phyloP scores from a whole-genome alignment of 2,888 invertebrate genomes.

The Altica lythri region DNA sequence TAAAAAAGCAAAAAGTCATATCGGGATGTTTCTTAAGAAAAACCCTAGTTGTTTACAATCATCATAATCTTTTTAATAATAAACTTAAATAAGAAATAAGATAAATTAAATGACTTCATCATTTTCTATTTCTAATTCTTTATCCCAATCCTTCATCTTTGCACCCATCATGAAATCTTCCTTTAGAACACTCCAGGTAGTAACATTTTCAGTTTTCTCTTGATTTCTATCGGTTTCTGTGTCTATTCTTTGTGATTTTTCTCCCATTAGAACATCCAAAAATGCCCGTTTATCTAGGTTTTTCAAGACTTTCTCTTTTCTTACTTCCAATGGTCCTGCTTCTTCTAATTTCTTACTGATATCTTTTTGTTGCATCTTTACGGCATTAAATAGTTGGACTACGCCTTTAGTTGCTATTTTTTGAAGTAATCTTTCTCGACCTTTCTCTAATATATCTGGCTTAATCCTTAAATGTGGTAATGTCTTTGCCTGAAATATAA shows the following conservation, averaged over 20 bases:
- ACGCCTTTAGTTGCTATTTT: slow-evolving; percentile 92
- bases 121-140: slow-evolving; percentile 62
- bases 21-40: too few relatives aligned
- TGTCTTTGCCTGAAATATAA: slow-evolving; percentile 58
- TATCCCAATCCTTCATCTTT: slow-evolving; percentile 91
- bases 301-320: slow-evolving; percentile 76
- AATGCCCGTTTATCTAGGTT: slow-evolving; percentile 77
- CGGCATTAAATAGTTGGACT: slow-evolving; percentile 91
- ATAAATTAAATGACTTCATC: slow-evolving; percentile 42
- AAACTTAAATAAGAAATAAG: neutral
- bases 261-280: slow-evolving; percentile 78
- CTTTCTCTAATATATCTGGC: slow-evolving; percentile 76
- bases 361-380: slow-evolving; percentile 81
- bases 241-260: slow-evolving; percentile 58
- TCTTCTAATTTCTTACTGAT: slow-evolving; percentile 71
- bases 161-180: slow-evolving; percentile 91
- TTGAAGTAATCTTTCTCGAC: slow-evolving; percentile 74
- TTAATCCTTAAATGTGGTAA: slow-evolving; percentile 71
- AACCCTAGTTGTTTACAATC: too few relatives aligned
- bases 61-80: slow-evolving; percentile 3
- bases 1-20: too few relatives aligned
- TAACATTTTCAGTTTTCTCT: slow-evolving; percentile 44
- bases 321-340: slow-evolving; percentile 75
- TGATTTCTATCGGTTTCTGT: slow-evolving; percentile 40
- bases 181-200: slow-evolving; percentile 69